These are phyloP conservation scores for Himantopus leucocephalus DNA, from an alignment of 2,113 vertebrate species.

Conservation along the genomic window DNA sequence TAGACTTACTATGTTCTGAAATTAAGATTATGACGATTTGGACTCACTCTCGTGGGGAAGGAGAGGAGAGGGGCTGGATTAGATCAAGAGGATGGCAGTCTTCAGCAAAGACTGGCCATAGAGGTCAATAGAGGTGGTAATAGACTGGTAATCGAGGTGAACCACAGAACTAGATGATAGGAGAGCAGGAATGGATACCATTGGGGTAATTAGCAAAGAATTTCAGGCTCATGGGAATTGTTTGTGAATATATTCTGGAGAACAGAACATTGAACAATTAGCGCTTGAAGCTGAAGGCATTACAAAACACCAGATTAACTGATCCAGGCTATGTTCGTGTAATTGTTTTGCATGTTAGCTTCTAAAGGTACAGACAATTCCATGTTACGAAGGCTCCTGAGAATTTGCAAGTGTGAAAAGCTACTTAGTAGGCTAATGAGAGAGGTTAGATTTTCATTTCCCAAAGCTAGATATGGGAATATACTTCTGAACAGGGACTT, in stretches of 20 bases:
- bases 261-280: neutral
- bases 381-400: neutral
- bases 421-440: neutral
- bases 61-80: neutral
- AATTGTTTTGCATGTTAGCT: neutral
- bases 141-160: neutral
- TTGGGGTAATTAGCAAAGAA: neutral
- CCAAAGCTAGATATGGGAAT: neutral
- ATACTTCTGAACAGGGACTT: neutral
- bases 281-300: neutral
- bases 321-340: neutral
- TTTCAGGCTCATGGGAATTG: neutral
- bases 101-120: neutral
- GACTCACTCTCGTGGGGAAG: neutral
- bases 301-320: neutral
- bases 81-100: neutral
- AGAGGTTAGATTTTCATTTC: neutral
- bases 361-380: neutral
- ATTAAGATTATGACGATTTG: neutral
- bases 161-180: neutral
- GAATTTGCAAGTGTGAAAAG: constrained; percentile 1
- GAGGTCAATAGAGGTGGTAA: neutral
- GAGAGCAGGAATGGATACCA: neutral
- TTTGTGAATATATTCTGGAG: neutral
- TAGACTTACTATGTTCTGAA: neutral